Evolutionary conservation across 2,797 vertebrate genomes (phyloP), one percentile per base, ranked within the genome.

Genomic region (Falco berigora): DNA sequence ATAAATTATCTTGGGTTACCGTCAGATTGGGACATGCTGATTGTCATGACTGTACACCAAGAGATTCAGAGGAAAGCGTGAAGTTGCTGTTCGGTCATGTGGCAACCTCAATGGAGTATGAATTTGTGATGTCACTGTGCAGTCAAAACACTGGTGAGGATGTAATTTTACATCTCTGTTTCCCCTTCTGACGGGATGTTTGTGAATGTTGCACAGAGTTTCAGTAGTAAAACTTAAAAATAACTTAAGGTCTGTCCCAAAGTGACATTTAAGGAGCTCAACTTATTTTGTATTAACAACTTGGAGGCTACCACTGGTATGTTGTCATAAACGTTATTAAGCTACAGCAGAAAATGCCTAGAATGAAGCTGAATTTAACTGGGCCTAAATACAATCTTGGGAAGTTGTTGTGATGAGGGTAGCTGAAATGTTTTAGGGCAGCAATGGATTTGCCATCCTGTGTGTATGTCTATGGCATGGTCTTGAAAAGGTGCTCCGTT

Each of bases 11-110:
- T 30, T 27, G 12, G 5, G 3, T 55, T 59, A 11, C 25, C 10
- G 2, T 69, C 14, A 24, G 19, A 73, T 46, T 56, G 32, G 34
- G 12, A n/a, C 1, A 19, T 58, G 46, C 27, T 38, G 25, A 8
- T 62, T 79, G n/a, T 61, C 1, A 1, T 47, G 30, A 6, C 17
- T 1, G 0, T 36, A n/a, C 11, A 49, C 46, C 19, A 56, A 40
- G 49, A 67, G 27, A 7, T 83, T 8, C 20, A 16, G 0, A 22
- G 32, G 49, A n/a, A 58, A 46, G 44, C 4, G 1, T 20, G 34
- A 49, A 69, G 4, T 20, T n/a, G n/a, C 24, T 52, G 2, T 1
- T 42, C 50, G 42, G 25, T 81, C 36, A 13, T 30, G 21, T 28
- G 28, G 47, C 59, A 55, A 1, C 22, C 66, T 69, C 42, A 50